Conservation (phyloP, 2,888 invertebrate genomes). For the Tillus elongatus region DNA sequence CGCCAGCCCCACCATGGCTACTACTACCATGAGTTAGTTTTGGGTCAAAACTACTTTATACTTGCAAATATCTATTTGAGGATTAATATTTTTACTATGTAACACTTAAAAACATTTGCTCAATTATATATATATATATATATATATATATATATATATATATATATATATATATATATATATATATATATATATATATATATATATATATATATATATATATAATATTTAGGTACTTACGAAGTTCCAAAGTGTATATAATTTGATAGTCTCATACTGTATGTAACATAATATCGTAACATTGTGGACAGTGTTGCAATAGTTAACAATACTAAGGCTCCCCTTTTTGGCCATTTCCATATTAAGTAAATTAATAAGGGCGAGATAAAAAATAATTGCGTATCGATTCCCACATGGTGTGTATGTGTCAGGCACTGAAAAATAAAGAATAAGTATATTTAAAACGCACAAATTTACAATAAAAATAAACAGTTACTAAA, state of each 20-base stretch:
- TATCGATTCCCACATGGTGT: constrained; percentile 63
- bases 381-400: constrained; percentile 55
- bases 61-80: too few species aligned
- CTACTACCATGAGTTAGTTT: too few species aligned
- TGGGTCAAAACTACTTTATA: too few species aligned
- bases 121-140: too few species aligned
- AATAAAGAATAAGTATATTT: constrained; percentile 3
- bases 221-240: constrained; percentile 45
- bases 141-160: too few species aligned
- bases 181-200: too few species aligned
- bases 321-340: constrained; percentile 40
- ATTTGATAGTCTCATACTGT: constrained; percentile 51
- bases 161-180: too few species aligned
- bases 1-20: too few species aligned
- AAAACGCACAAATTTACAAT: constrained; percentile 1
- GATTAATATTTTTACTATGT: too few species aligned
- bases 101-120: too few species aligned
- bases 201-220: too few species aligned
- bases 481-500: too few species aligned
- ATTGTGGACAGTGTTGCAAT: constrained; percentile 50
- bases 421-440: constrained; percentile 61
- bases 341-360: constrained; percentile 54
- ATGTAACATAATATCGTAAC: constrained; percentile 54
- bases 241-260: constrained; percentile 61
- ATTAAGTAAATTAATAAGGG: constrained; percentile 50